These are phyloP conservation scores for Amphiprion clarkii DNA, from an alignment of 2,797 vertebrate genomes.

Conservation along the genomic window DNA sequence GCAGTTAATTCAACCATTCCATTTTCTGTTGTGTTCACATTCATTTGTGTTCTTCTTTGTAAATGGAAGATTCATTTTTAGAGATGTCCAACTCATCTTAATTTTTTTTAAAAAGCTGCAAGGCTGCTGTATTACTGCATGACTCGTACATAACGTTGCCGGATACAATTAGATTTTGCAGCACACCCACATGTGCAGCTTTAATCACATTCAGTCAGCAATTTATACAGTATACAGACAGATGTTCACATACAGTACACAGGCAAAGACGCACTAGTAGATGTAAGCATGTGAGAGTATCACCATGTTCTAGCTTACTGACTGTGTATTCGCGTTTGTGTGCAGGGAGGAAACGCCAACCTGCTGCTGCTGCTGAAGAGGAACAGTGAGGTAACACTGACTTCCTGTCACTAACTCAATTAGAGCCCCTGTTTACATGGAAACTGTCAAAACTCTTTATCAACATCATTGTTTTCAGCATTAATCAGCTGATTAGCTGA, in stretches of 20 bases:
- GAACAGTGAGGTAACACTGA: conserved; percentile 93
- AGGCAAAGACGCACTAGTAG: background rate
- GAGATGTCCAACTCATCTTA: conserved; percentile 4
- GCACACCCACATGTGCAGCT: conserved; percentile 36
- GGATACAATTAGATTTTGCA: conserved; percentile 28
- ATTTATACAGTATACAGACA: background rate
- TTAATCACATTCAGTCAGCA: conserved; percentile 36
- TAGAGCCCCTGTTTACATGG: conserved; percentile 53
- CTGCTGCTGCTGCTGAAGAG: conserved; percentile 92
- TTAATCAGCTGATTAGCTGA: conserved; percentile 3
- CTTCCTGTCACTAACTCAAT: conserved; percentile 58
- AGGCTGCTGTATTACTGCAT: background rate
- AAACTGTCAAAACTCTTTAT: conserved; percentile 45
- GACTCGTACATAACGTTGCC: conserved; percentile 4
- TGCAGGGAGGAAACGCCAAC: conserved; percentile 92
- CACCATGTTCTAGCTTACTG: conserved; percentile 46
- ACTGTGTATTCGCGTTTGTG: conserved; percentile 62
- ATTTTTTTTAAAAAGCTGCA: background rate
- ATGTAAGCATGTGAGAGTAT: conserved; percentile 15
- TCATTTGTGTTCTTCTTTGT: background rate
- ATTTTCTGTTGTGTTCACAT: background rate
- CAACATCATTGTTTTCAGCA: conserved; percentile 16
- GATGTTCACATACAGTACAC: background rate
- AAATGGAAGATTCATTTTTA: background rate
- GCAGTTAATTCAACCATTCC: conserved; percentile 3